These are phyloP conservation scores for Sitobion miscanthi DNA, from an alignment of 1,140 invertebrate genomes.

Conservation along the genomic window DNA sequence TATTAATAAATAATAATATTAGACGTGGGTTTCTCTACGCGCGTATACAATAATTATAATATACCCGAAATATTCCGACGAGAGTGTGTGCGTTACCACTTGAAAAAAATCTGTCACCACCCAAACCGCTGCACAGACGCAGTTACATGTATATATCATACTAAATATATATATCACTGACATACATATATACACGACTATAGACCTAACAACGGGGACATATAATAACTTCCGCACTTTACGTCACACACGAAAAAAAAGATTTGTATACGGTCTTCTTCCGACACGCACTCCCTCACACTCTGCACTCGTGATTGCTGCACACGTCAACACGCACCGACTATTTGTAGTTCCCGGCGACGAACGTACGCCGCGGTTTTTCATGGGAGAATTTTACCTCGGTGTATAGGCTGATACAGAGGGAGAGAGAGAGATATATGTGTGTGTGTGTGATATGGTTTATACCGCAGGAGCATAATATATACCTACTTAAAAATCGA, in stretches of 20 bases:
- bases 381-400: not conserved
- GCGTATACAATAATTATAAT: not conserved
- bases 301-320: not conserved
- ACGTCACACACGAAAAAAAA: not conserved
- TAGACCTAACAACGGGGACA: not conserved
- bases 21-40: not conserved
- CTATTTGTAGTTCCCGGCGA: not conserved
- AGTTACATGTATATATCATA: not conserved
- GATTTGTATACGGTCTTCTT: slow-evolving; percentile 1
- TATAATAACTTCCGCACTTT: not conserved
- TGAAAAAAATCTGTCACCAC: not conserved
- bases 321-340: not conserved
- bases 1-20: not conserved
- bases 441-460: too few relatives aligned
- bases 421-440: not conserved
- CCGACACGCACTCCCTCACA: not conserved
- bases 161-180: not conserved
- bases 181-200: not conserved
- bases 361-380: not conserved
- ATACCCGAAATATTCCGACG: not conserved
- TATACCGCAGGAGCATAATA: not conserved
- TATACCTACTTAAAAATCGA: not conserved
- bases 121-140: not conserved
- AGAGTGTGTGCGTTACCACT: not conserved
- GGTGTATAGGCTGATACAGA: not conserved